phyloP scores from a whole-genome alignment of 2,888 invertebrate genomes.

The Meloe dianella region DNA sequence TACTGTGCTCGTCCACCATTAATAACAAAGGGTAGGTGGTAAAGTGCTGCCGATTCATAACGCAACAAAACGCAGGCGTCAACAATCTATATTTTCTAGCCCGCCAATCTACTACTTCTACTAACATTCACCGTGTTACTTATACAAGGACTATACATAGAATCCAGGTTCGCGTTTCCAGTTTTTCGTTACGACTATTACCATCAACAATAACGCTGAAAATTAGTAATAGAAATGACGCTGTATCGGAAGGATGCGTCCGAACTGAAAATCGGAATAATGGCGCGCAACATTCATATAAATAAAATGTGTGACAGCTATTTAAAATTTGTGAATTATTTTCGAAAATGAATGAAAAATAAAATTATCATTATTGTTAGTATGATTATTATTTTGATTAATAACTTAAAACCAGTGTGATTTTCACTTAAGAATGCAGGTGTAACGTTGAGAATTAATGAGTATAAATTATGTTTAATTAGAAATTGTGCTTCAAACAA shows the following conservation, averaged over 20 bases:
- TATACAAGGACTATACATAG: background rate
- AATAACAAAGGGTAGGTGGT: slow-evolving; percentile 8
- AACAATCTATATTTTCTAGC: background rate
- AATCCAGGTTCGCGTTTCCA: slow-evolving; percentile 16
- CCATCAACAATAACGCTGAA: background rate
- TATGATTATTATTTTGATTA: too few relatives aligned
- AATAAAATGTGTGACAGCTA: slow-evolving; percentile 26
- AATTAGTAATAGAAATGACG: slow-evolving; percentile 42
- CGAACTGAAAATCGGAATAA: slow-evolving; percentile 28
- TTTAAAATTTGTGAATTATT: slow-evolving; percentile 7
- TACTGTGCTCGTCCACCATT: slow-evolving; percentile 11
- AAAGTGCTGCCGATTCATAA: background rate
- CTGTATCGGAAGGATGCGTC: slow-evolving; percentile 35
- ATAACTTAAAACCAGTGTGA: background rate
- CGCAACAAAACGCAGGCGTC: slow-evolving; percentile 25
- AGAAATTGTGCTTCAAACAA: background rate
- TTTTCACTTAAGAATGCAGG: background rate
- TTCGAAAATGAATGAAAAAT: background rate
- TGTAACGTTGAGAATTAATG: background rate
- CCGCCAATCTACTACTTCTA: slow-evolving; percentile 14
- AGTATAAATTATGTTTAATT: background rate
- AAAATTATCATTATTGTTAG: too few relatives aligned
- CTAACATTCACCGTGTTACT: slow-evolving; percentile 4
- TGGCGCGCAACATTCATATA: slow-evolving; percentile 23
- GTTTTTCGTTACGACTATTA: slow-evolving; percentile 20